Base-by-base conservation (phyloP, 2,888 invertebrate genomes). In the Dynastes grantii region DNA sequence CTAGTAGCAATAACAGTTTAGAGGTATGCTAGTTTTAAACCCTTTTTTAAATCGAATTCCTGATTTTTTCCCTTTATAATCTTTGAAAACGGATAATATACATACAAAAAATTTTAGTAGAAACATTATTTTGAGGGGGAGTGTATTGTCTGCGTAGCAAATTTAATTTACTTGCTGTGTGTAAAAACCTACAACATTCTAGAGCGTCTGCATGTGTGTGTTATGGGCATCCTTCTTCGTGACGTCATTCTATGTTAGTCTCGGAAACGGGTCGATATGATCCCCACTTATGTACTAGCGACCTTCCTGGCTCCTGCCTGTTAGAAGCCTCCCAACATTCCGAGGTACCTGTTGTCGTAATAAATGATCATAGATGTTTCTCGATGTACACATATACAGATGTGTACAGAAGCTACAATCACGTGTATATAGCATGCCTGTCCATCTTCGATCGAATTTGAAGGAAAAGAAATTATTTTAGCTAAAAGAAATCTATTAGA, bases 1-100 rank as follows among this genome's bases (percentile, higher is more conserved):
- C 82, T 80, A 87, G 85, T 82, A 84, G 84, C 81, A 86, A 85
- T 84, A 86, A 85, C 83, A 86, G 87, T 81, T 82, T 86, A 68
- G 88, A 87, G 87, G 88, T 87, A 86, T 51, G 79, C 27, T 75
- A 61, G 27, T 29, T 45, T 70, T 78, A 22, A 22, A 22, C 22
- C 22, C 22, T 22, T 22, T 22, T 22, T 22, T 22, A 63, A 58
- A 73, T 71, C 73, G 80, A 79, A 22, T 8, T 58, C 8, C n/a
- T 16, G 16, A 22, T 16, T 53, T 53, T 65, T 76, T 49, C 27
- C 22, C 2, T 51, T 13, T 51, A 51, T 51, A 51, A 13, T 51
- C 51, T 51, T 51, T 51, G 8, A 2, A 37, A 37, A 37, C 5
- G 4, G 32, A 5, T 37, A 37, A 37, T 37, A 37, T 37, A 32